Percentiles rank a stretch among this genome's conserved stretches.
phyloP scores from a whole-genome alignment of 2,888 invertebrate species.

The Endomychus coccineus region DNA sequence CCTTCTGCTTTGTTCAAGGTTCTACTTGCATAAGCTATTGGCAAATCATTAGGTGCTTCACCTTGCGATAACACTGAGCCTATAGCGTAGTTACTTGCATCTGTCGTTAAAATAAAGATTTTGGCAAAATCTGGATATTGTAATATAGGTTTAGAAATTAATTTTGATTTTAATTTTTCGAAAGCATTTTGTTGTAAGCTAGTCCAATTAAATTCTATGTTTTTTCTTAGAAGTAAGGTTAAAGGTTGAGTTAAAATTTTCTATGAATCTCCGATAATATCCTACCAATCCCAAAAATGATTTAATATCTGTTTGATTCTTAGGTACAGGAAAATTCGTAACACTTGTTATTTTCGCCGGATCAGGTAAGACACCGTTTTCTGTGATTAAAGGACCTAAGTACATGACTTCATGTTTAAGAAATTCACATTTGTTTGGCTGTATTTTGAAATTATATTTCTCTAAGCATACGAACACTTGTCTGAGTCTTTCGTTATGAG shows the following conservation, averaged over 20 bases:
- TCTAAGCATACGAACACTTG: conserved; percentile 24
- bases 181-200: conserved; percentile 16
- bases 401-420: conserved; percentile 25
- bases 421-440: conserved; percentile 32
- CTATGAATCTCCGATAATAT: conserved; percentile 34
- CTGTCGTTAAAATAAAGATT: conserved; percentile 31
- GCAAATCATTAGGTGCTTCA: conserved; percentile 27
- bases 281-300: conserved; percentile 30
- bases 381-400: conserved; percentile 25
- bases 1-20: conserved; percentile 32
- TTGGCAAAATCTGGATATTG: conserved; percentile 25
- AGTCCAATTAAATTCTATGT: conserved; percentile 24
- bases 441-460: conserved; percentile 25
- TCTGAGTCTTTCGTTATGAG: conserved; percentile 19
- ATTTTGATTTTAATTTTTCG: conserved; percentile 15
- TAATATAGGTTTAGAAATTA: conserved; percentile 16
- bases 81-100: conserved; percentile 32
- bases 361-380: conserved; percentile 26
- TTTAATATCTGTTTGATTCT: conserved; percentile 19
- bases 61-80: conserved; percentile 32
- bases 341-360: conserved; percentile 21
- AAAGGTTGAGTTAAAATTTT: conserved; percentile 28
- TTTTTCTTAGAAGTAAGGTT: conserved; percentile 22
- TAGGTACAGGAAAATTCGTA: conserved; percentile 21
- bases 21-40: conserved; percentile 35